Evolutionary conservation across 2,888 invertebrate species (phyloP).

Genomic region (Sericinus montela): DNA sequence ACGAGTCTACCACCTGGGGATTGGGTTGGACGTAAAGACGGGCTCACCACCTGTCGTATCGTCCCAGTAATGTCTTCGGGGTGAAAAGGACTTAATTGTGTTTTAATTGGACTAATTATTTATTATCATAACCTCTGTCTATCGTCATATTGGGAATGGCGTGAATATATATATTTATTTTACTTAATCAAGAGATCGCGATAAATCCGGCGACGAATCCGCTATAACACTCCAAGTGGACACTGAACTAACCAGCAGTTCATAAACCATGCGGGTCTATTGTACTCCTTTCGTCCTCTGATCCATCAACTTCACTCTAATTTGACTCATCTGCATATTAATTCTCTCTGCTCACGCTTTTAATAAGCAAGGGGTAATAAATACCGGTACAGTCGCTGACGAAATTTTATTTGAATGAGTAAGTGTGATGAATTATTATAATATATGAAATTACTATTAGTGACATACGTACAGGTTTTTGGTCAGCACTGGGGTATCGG

Average conservation of each 20-base stretch:
- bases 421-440: background rate
- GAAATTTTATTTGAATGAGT: background rate
- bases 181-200: background rate
- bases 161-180: background rate
- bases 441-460: too few species aligned
- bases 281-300: conserved; percentile 42
- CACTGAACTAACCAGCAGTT: conserved; percentile 20
- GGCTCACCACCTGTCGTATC: too few species aligned
- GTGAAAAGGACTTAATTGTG: too few species aligned
- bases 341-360: conserved; percentile 37
- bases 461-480: too few species aligned
- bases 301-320: conserved; percentile 67
- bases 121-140: too few species aligned
- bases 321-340: conserved; percentile 70
- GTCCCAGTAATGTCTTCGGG: too few species aligned
- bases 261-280: conserved; percentile 56
- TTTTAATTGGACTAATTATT: too few species aligned
- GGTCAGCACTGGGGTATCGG: too few species aligned
- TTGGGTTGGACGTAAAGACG: too few species aligned
- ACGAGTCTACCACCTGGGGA: too few species aligned
- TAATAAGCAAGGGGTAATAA: conserved; percentile 42
- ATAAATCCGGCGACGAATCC: background rate
- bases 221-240: conserved; percentile 19
- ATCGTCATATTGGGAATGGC: too few species aligned
- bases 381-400: conserved; percentile 29